Conservation (phyloP, 2,797 vertebrate genomes). For the Gadopsis marmoratus region DNA sequence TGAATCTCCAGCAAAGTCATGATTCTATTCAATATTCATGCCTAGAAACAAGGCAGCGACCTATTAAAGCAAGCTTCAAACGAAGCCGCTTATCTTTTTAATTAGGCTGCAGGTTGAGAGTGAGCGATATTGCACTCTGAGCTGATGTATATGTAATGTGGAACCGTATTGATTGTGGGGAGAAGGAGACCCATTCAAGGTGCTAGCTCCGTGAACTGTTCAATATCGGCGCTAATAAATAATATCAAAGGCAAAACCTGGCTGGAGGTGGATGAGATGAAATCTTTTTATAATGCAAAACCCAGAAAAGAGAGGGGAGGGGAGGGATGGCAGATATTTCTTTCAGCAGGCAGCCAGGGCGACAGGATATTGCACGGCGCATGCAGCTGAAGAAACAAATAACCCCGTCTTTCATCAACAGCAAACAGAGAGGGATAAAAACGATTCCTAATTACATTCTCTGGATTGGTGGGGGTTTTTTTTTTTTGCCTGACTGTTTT, state of each 20-base stretch:
- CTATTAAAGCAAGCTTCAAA: constrained; percentile 73
- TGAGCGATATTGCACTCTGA: constrained; percentile 51
- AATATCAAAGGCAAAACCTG: constrained; percentile 80
- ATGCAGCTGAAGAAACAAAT: constrained; percentile 77
- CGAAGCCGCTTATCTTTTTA: constrained; percentile 79
- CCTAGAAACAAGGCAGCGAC: constrained; percentile 70
- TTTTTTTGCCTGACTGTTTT: constrained; percentile 56
- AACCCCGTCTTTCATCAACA: constrained; percentile 73
- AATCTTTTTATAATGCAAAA: constrained; percentile 80
- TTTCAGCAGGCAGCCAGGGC: constrained; percentile 58
- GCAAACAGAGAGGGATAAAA: constrained; percentile 60
- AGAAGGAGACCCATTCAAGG: constrained; percentile 57
- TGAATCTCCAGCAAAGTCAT: constrained; percentile 57
- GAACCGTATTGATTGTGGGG: constrained; percentile 67
- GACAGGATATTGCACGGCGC: constrained; percentile 76
- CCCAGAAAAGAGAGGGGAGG: constrained; percentile 26
- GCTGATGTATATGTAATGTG: constrained; percentile 75
- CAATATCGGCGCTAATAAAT: constrained; percentile 73
- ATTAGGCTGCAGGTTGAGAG: constrained; percentile 78
- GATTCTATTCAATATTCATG: constrained; percentile 72
- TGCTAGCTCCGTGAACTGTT: constrained; percentile 61
- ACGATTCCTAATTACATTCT: constrained; percentile 71
- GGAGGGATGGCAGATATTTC: constrained; percentile 51
- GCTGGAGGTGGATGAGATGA: constrained; percentile 77
- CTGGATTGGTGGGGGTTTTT: constrained; percentile 46